A percentile compares a stretch with the other conserved stretches of the same genome.
Evolutionary conservation across 2,888 invertebrate species (phyloP).

Genomic region (Erebia epiphron): DNA sequence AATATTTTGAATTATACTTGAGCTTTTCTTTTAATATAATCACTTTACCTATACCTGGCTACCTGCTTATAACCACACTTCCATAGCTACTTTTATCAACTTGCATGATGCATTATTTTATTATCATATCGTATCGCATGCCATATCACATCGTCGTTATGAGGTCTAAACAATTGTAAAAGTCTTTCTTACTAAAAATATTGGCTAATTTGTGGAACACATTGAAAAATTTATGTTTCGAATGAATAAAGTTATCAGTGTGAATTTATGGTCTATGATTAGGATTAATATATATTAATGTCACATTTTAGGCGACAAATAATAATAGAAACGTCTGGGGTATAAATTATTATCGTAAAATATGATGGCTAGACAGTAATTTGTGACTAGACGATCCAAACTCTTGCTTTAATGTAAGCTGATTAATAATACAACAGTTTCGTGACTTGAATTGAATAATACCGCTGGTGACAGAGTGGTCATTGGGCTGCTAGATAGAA

Average conservation of each 20-base stretch:
- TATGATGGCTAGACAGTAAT: constrained; percentile 11
- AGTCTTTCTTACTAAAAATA: neutral
- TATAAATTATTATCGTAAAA: constrained; percentile 9
- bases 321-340: constrained; percentile 8
- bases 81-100: too few relatives aligned
- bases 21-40: too few relatives aligned
- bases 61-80: too few relatives aligned
- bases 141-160: neutral
- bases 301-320: constrained; percentile 6
- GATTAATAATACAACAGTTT: neutral
- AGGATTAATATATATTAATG: constrained; percentile 12
- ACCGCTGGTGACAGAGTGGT: neutral
- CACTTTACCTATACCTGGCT: too few relatives aligned
- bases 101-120: neutral
- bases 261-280: constrained; percentile 10
- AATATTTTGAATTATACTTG: too few relatives aligned
- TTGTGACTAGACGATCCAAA: neutral
- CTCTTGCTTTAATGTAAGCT: neutral
- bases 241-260: constrained; percentile 9
- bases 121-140: neutral
- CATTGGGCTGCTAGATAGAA: too few relatives aligned
- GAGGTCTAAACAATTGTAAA: neutral
- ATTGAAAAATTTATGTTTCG: constrained; percentile 8
- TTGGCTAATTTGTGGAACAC: neutral
- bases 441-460: neutral